phyloP scores from a whole-genome alignment of 2,797 vertebrate species.

The Sandelia bainsii region DNA sequence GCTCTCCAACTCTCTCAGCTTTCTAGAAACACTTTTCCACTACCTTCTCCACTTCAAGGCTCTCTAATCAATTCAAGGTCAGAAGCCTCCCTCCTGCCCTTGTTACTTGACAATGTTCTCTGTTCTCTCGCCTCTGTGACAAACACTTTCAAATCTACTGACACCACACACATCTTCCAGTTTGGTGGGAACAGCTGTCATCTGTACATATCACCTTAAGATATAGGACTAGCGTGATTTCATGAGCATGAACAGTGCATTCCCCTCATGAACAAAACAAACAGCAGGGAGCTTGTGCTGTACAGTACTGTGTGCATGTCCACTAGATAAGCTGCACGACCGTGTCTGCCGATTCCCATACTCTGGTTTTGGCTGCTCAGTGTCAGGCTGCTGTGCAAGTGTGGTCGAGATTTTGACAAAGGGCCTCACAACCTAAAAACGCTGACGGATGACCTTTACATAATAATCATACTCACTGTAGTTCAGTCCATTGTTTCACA shows the following conservation, averaged over 20 bases:
- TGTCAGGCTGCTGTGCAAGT: conserved; percentile 17
- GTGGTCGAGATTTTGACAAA: conserved; percentile 61
- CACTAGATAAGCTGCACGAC: conserved; percentile 61
- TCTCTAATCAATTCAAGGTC: conserved; percentile 72
- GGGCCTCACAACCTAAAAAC: conserved; percentile 28
- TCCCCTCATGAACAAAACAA: conserved; percentile 40
- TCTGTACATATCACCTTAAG: conserved; percentile 35
- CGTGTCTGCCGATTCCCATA: conserved; percentile 61
- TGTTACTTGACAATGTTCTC: conserved; percentile 72
- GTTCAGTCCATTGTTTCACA: conserved; percentile 74
- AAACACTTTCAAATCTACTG: conserved; percentile 62
- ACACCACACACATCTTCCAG: conserved; percentile 43
- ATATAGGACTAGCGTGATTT: conserved; percentile 32
- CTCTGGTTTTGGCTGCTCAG: conserved; percentile 25
- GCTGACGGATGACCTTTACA: conserved; percentile 59
- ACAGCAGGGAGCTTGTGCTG: conserved; percentile 14
- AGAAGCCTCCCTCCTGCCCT: conserved; percentile 60
- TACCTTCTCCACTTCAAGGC: conserved; percentile 56
- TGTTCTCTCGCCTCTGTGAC: conserved; percentile 62
- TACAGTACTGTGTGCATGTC: conserved; percentile 28
- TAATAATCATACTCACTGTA: conserved; percentile 63
- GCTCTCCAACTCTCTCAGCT: conserved; percentile 20
- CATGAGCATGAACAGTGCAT: conserved; percentile 30
- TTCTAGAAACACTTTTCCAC: conserved; percentile 43
- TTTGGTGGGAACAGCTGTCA: conserved; percentile 58